phyloP scores from a whole-genome alignment of 2,113 vertebrate genomes.

The Panthera uncia region DNA sequence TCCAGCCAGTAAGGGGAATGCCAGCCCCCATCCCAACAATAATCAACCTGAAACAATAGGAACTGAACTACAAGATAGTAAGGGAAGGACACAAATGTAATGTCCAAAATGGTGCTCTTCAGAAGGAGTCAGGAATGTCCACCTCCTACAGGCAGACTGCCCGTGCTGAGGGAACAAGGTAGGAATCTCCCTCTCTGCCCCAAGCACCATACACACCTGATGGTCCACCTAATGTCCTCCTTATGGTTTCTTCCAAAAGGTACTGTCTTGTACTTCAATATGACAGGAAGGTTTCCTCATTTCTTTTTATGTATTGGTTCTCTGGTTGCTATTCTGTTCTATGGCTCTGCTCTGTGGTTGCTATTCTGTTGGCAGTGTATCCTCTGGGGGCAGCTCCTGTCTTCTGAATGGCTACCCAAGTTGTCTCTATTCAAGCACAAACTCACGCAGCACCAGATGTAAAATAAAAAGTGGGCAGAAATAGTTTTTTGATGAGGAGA shows the following conservation, averaged over 20 bases:
- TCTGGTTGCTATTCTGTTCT: background rate
- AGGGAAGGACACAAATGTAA: background rate
- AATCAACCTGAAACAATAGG: background rate
- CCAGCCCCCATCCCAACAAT: background rate
- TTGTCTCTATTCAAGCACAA: background rate
- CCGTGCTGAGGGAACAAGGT: background rate
- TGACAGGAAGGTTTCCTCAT: background rate
- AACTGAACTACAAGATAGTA: background rate
- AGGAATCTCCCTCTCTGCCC: background rate
- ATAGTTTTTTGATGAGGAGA: background rate
- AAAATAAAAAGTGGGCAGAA: slow-evolving; percentile 29
- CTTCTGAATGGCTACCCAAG: background rate
- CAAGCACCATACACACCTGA: background rate
- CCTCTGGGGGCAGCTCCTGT: background rate
- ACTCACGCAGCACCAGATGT: background rate
- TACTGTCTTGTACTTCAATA: background rate
- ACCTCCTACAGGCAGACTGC: background rate
- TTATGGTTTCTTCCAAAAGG: background rate
- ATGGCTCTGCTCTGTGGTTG: background rate
- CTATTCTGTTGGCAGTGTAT: background rate
- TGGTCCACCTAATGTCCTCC: background rate
- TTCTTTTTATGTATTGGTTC: background rate
- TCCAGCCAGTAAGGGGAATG: background rate
- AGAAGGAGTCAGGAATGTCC: background rate
- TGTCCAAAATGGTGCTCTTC: background rate